phyloP scores from a whole-genome alignment of 2,113 vertebrate genomes.

The Phrynosoma blainvillii region DNA sequence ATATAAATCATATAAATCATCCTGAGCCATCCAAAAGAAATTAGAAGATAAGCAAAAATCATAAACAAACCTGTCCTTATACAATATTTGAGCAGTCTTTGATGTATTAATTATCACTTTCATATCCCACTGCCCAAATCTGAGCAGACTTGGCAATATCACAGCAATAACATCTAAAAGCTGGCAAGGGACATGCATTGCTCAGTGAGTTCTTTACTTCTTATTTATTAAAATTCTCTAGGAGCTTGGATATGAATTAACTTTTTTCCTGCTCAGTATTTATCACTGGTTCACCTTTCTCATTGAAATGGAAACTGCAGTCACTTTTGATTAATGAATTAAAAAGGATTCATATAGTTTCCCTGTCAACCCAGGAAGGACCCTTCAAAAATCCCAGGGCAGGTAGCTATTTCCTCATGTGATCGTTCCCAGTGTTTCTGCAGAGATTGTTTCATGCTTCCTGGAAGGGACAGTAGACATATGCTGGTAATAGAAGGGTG shows the following conservation, averaged over 20 bases:
- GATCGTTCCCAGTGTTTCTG: constrained; percentile 34
- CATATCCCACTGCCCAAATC: background rate
- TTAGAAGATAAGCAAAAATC: background rate
- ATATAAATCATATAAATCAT: background rate
- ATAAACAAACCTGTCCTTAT: background rate
- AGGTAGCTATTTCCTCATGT: constrained; percentile 65
- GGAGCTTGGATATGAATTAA: constrained; percentile 62
- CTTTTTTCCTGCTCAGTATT: constrained; percentile 65
- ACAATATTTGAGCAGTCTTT: background rate
- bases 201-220: constrained; percentile 49
- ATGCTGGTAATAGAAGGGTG: background rate
- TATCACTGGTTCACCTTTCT: constrained; percentile 67
- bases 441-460: constrained; percentile 43
- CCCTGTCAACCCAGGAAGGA: constrained; percentile 63
- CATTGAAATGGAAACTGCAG: constrained; percentile 39
- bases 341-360: constrained; percentile 63
- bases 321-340: constrained; percentile 66
- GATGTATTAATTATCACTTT: background rate
- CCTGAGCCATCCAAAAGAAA: background rate
- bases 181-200: background rate
- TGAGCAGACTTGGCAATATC: background rate
- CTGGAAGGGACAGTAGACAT: background rate
- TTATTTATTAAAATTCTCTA: constrained; percentile 69
- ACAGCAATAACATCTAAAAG: constrained; percentile 31
- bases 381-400: constrained; percentile 66